Evolutionary conservation across 2,113 vertebrate species (phyloP).

Genomic region (Oenanthe oenanthe): DNA sequence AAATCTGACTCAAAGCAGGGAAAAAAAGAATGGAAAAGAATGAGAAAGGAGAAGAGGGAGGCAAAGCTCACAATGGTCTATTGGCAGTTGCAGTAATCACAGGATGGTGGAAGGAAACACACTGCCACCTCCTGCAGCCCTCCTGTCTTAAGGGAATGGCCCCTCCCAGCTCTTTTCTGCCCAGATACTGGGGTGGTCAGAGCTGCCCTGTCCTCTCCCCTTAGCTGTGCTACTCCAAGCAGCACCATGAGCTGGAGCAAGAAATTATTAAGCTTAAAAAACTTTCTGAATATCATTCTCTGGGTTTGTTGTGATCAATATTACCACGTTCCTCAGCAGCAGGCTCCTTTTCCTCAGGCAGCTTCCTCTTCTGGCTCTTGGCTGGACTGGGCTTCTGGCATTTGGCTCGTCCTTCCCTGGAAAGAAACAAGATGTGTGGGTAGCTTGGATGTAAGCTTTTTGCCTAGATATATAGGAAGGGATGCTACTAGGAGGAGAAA

Average conservation of each 20-base stretch:
- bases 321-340: constrained; percentile 58
- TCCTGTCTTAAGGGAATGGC: not conserved
- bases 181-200: not conserved
- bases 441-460: not conserved
- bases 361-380: constrained; percentile 59
- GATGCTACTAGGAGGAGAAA: not conserved
- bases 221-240: not conserved
- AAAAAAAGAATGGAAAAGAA: not conserved
- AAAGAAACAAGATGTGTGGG: not conserved
- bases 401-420: constrained; percentile 67
- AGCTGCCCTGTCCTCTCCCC: not conserved
- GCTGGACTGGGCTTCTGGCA: constrained; percentile 59
- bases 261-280: not conserved
- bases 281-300: not conserved
- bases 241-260: not conserved
- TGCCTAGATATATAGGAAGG: not conserved
- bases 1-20: constrained; percentile 43
- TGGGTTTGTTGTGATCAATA: not conserved
- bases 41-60: not conserved
- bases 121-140: not conserved
- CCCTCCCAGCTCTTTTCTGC: not conserved
- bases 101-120: not conserved
- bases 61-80: not conserved
- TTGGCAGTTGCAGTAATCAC: not conserved
- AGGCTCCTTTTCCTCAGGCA: constrained; percentile 16